Evolutionary conservation across 2,888 invertebrate species (phyloP), one percentile per base, ranked within the genome.

Genomic region (Peribatodes rhomboidaria): DNA sequence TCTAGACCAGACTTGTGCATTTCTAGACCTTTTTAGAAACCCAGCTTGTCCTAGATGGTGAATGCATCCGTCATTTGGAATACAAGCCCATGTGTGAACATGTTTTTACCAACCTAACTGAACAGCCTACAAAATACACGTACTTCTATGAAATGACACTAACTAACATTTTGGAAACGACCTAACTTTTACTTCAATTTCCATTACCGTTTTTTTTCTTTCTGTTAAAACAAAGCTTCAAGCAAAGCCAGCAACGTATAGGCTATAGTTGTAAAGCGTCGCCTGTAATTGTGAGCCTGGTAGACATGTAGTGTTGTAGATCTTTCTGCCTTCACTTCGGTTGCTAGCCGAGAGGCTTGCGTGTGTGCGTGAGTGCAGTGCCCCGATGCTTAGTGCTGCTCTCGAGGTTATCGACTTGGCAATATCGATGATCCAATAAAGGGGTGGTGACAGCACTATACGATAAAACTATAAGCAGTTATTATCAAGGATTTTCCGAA

Each of bases 301-400:
- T 81, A 72, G 61, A 54, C 68, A 80, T 54, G 64, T 52, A 42
- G 67, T 77, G 74, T 79, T 82, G 85, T 86, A 86, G 85, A 90
- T 90, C 85, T 86, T 84, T 87, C 85, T 89, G 90, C 90, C 87
- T 90, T 89, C 88, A 89, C 87, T 89, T 88, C 78, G 70, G 92
- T 92, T 91, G 90, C 91, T 87, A 92, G 77, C 88, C 86, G 80
- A 81, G 75, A 13, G 59, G 27, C 77, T 69, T 69, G 80, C 31
- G 2, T 83, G 90, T 90, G 86, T 88, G 86, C 2, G 90, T 86
- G 89, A 83, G 89, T 88, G 89, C 88, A 89, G 81, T 88, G 89
- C 76, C 86, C 89, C 82, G 73, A 67, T 77, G 70, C 63, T 42
- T 83, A 87, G 86, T 75, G 86, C 64, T 74, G 88, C 66, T 54